phyloP scores from a whole-genome alignment of 2,113 vertebrate genomes.

The Xiphophorus couchianus region DNA sequence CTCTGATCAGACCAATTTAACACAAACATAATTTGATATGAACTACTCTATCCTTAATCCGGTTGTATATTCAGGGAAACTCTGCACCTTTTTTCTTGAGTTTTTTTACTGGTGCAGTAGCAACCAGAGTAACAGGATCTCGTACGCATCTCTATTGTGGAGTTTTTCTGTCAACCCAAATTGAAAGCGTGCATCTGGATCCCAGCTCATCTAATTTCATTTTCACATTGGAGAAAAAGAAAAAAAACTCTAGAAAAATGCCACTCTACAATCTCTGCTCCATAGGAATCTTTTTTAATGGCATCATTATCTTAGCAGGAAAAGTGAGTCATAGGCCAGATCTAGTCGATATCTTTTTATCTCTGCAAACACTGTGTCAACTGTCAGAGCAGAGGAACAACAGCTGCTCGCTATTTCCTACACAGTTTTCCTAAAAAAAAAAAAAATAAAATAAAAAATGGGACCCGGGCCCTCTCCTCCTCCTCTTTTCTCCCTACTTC shows the following conservation, averaged over 20 bases:
- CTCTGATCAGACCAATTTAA: no score
- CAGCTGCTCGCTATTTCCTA: slow-evolving; percentile 56
- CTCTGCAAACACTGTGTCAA: slow-evolving; percentile 56
- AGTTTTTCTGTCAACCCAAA: slow-evolving; percentile 11
- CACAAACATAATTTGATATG: no score
- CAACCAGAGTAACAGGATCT: slow-evolving; percentile 15
- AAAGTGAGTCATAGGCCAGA: slow-evolving; percentile 53
- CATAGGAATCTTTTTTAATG: slow-evolving; percentile 19
- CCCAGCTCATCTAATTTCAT: slow-evolving; percentile 3
- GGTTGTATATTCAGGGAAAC: no score
- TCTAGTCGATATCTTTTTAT: slow-evolving; percentile 37
- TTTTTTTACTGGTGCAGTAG: slow-evolving; percentile 25
- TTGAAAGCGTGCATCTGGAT: slow-evolving; percentile 8
- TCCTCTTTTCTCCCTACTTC: slow-evolving; percentile 1
- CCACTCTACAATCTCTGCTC: slow-evolving; percentile 34
- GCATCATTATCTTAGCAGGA: slow-evolving; percentile 59
- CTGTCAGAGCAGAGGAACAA: slow-evolving; percentile 58
- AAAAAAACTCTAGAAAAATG: slow-evolving; percentile 7
- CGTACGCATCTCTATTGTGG: background rate
- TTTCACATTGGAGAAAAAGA: background rate
- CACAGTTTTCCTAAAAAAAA: slow-evolving; percentile 8
- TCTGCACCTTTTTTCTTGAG: no score
- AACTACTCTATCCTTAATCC: no score
- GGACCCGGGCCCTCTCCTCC: slow-evolving; percentile 23
- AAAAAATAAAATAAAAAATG: background rate